Evolutionary conservation across 2,888 invertebrate genomes (phyloP), one percentile per base, ranked within the genome.

Genomic region (Amiota communis): DNA sequence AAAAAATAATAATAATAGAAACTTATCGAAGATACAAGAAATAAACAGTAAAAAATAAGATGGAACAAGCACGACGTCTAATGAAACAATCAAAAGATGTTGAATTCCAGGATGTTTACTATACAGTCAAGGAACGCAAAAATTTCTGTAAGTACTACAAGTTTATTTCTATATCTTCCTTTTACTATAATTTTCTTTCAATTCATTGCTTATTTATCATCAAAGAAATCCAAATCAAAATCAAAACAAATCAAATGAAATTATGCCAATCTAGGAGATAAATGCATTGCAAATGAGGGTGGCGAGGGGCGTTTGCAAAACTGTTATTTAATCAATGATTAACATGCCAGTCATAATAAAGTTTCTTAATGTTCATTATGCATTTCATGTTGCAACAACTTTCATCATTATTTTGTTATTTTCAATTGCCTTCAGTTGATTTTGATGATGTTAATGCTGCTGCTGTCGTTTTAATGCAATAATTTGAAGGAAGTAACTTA

Each of bases 91-190:
- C 86, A 20, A 88, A 87, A 81, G 88, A 90, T 84, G 88, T 90
- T 70, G 90, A 90, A 75, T 90, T 90, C 76, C 90, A 90, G 84
- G 90, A 90, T 80, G 84, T 90, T 69, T 86, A 81, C 77, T 90
- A 88, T 64, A 86, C 86, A n/a, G 86, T 90, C 4, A 85, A 85
- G 74, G 80, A 86, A 74, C 87, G 84, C 63, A 86, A 83, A 67
- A 86, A 83, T 76, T 86, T 85, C 74, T 82, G 89, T 90, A 79
- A 89, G 89, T 84, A 73, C 73, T 47, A n/a, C n/a, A n/a, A n/a
- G n/a, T n/a, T n/a, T n/a, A 68, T 75, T 71, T 57, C 47, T 56
- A 20, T 64, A 64, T 61, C n/a, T 72, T 67, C 47, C 17, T 17
- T 47, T 71, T 64, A 70, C 36, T 17, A 11, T 12, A n/a, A 51